phyloP scores from a whole-genome alignment of 2,113 vertebrate species.

The Pagrus major region DNA sequence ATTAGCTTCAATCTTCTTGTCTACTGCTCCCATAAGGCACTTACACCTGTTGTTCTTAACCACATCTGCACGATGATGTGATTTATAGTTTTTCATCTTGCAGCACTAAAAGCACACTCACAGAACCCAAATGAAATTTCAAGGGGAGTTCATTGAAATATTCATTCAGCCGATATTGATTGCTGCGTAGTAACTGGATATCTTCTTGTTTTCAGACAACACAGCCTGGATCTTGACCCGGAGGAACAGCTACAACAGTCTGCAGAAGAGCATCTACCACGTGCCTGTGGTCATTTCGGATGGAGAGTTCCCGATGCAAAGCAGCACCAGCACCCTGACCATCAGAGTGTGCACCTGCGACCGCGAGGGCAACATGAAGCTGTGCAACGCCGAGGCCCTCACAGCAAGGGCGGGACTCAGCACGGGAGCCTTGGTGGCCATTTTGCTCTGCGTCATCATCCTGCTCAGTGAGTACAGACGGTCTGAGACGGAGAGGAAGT shows the following conservation, averaged over 20 bases:
- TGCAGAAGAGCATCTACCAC: slow-evolving; percentile 91
- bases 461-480: slow-evolving; percentile 90
- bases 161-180: slow-evolving; percentile 14
- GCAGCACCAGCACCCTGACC: slow-evolving; percentile 95
- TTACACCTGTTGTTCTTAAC: background rate
- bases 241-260: slow-evolving; percentile 90
- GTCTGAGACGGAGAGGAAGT: too few relatives aligned
- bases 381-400: slow-evolving; percentile 93
- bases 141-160: background rate
- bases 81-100: slow-evolving; percentile 14
- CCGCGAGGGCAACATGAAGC: slow-evolving; percentile 93
- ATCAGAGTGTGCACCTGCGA: slow-evolving; percentile 95
- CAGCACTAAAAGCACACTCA: slow-evolving; percentile 1
- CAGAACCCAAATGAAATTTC: slow-evolving; percentile 1
- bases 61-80: slow-evolving; percentile 1
- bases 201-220: slow-evolving; percentile 89
- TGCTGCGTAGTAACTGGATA: background rate
- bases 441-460: slow-evolving; percentile 95
- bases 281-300: slow-evolving; percentile 95
- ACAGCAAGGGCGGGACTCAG: slow-evolving; percentile 93
- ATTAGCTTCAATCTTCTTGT: background rate
- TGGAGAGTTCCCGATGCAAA: slow-evolving; percentile 91
- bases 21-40: slow-evolving; percentile 7
- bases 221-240: slow-evolving; percentile 93
- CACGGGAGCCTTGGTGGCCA: slow-evolving; percentile 95